Evolutionary conservation across 2,888 invertebrate genomes (phyloP).

Genomic region (Caenorhabditis sp.): DNA sequence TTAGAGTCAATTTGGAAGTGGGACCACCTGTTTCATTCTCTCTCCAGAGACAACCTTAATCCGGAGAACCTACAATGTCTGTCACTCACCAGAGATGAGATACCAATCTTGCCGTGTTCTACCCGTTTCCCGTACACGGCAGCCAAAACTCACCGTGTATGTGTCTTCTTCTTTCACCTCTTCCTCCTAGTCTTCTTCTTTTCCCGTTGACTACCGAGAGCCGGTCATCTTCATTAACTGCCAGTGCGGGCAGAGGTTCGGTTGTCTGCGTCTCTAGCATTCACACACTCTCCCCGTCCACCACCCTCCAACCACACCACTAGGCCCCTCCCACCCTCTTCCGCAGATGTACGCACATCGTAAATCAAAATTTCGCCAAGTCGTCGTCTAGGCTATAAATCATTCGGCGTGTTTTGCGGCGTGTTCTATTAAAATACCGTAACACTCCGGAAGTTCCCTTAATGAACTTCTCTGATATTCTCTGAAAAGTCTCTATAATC

Average conservation of each 20-base stretch:
- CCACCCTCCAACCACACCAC: slow-evolving; percentile 39
- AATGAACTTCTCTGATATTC: slow-evolving; percentile 39
- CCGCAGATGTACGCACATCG: slow-evolving; percentile 69
- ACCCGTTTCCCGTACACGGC: slow-evolving; percentile 34
- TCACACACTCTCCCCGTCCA: slow-evolving; percentile 20
- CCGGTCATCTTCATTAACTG: slow-evolving; percentile 63
- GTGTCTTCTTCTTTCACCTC: not conserved
- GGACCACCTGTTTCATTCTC: slow-evolving; percentile 47
- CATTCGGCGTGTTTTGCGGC: slow-evolving; percentile 63
- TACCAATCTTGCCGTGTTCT: slow-evolving; percentile 48
- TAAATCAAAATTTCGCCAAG: slow-evolving; percentile 77
- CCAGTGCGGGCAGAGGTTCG: slow-evolving; percentile 37
- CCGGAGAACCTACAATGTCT: slow-evolving; percentile 45
- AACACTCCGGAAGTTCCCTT: slow-evolving; percentile 39
- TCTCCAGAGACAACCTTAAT: slow-evolving; percentile 34
- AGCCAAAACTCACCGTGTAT: slow-evolving; percentile 35
- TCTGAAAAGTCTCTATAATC: slow-evolving; percentile 24
- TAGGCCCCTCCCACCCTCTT: slow-evolving; percentile 50
- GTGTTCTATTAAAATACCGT: slow-evolving; percentile 34
- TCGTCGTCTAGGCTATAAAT: slow-evolving; percentile 69
- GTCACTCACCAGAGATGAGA: slow-evolving; percentile 34
- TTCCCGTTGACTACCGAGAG: slow-evolving; percentile 43
- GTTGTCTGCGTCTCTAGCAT: slow-evolving; percentile 32
- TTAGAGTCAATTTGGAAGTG: slow-evolving; percentile 12
- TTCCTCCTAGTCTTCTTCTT: not conserved